Evolutionary conservation across 2,113 vertebrate genomes (phyloP).

Genomic region (Numida meleagris): DNA sequence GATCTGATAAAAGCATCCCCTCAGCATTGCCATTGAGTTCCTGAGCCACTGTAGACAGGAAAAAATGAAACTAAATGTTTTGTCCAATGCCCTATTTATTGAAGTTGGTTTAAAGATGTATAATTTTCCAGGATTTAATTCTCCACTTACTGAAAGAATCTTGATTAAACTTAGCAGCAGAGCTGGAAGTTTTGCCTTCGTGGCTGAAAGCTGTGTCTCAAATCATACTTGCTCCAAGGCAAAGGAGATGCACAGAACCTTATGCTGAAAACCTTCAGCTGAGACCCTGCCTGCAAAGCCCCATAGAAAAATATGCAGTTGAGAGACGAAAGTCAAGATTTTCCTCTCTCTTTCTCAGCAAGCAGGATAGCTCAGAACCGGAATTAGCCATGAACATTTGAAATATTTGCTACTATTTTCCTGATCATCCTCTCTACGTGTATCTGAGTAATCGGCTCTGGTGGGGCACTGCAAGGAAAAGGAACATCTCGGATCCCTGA

Average conservation of each 20-base stretch:
- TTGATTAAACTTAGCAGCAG: neutral
- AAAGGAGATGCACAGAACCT: neutral
- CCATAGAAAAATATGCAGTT: neutral
- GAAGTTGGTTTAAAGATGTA: neutral
- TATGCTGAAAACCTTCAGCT: neutral
- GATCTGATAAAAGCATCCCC: neutral
- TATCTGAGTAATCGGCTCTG: neutral
- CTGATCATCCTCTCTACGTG: accelerated
- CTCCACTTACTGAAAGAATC: neutral
- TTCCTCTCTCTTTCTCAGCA: neutral
- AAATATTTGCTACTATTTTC: neutral
- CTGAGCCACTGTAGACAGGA: neutral
- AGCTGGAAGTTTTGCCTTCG: neutral
- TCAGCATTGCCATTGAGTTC: neutral
- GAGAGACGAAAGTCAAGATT: neutral
- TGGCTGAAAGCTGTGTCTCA: neutral
- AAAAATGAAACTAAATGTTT: neutral
- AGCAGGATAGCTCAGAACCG: neutral
- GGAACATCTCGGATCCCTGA: accelerated
- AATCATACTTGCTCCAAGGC: neutral
- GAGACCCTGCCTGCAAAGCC: neutral
- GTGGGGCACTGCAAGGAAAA: neutral
- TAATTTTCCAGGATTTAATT: neutral
- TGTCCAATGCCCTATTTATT: neutral
- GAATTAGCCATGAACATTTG: neutral